Conservation (phyloP, 2,113 vertebrate genomes). For the Isichthys henryi region DNA sequence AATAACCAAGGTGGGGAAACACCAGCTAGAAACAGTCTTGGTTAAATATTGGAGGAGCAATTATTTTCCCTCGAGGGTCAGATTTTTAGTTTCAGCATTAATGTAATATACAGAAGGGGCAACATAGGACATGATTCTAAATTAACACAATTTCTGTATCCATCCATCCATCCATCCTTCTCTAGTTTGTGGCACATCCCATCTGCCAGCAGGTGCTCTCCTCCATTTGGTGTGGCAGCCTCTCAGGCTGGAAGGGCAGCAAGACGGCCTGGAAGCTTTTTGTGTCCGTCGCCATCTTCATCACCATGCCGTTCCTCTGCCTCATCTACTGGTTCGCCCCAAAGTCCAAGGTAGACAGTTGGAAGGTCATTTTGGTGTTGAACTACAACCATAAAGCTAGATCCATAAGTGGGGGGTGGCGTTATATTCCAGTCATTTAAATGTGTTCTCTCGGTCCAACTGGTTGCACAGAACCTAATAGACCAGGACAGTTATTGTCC, state of each 20-base stretch:
- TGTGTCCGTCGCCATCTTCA: slow-evolving; percentile 70
- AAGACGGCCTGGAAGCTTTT: slow-evolving; percentile 73
- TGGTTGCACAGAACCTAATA: background rate
- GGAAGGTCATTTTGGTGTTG: background rate
- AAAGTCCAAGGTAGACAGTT: slow-evolving; percentile 66
- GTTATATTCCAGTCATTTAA: background rate
- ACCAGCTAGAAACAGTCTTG: background rate
- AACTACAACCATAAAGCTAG: background rate
- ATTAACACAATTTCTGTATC: background rate
- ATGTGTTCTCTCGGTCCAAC: background rate
- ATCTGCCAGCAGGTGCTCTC: slow-evolving; percentile 89
- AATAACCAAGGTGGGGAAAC: background rate
- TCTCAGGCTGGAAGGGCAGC: slow-evolving; percentile 79
- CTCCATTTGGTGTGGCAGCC: slow-evolving; percentile 80
- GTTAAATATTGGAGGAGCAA: background rate
- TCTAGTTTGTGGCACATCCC: slow-evolving; percentile 80
- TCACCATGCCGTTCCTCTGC: slow-evolving; percentile 79
- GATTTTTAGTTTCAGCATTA: background rate
- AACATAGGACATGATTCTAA: background rate
- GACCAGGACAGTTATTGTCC: background rate
- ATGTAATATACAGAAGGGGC: background rate
- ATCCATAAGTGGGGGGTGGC: background rate
- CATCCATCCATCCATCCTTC: background rate
- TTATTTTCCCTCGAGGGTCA: background rate
- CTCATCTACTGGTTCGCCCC: slow-evolving; percentile 78